Conservation (phyloP, 1,140 invertebrate species). For the Dinothrombium tinctorium region DNA sequence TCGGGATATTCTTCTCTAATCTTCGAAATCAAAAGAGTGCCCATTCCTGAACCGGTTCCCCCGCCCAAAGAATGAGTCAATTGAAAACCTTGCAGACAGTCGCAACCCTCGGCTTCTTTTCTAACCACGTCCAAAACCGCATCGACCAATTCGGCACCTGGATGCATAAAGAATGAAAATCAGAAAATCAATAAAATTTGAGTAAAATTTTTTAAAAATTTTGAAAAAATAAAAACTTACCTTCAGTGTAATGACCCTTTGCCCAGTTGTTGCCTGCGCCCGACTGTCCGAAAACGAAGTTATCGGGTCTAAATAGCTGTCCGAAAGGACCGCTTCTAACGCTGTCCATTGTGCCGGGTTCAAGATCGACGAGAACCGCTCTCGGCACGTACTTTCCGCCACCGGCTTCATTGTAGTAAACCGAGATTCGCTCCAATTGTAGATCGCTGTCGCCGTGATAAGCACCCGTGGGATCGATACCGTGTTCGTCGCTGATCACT, state of each 20-base stretch:
- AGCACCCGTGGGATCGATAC: slow-evolving; percentile 61
- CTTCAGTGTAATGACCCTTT: slow-evolving; percentile 72
- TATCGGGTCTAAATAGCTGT: slow-evolving; percentile 48
- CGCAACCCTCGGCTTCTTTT: slow-evolving; percentile 58
- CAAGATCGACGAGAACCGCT: slow-evolving; percentile 61
- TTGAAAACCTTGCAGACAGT: slow-evolving; percentile 30
- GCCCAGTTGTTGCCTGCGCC: slow-evolving; percentile 59
- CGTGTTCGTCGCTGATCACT: slow-evolving; percentile 71
- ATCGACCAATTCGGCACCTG: slow-evolving; percentile 46
- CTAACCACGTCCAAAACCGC: slow-evolving; percentile 59
- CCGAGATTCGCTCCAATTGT: slow-evolving; percentile 68
- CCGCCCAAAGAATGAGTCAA: slow-evolving; percentile 21
- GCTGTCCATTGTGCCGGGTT: slow-evolving; percentile 76
- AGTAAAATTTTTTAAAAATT: too few species aligned
- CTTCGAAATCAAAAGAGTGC: slow-evolving; percentile 19
- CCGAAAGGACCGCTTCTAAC: slow-evolving; percentile 64
- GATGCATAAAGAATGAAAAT: too few species aligned
- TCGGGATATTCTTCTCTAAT: slow-evolving; percentile 20
- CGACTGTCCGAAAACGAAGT: slow-evolving; percentile 16
- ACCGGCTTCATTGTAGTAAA: slow-evolving; percentile 67
- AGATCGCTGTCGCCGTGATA: slow-evolving; percentile 65
- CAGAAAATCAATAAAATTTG: too few species aligned
- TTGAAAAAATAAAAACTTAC: too few species aligned
- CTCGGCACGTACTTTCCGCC: slow-evolving; percentile 71
- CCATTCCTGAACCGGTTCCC: slow-evolving; percentile 19